Conservation (phyloP, 2,888 invertebrate species). For the Acleris emargana region DNA sequence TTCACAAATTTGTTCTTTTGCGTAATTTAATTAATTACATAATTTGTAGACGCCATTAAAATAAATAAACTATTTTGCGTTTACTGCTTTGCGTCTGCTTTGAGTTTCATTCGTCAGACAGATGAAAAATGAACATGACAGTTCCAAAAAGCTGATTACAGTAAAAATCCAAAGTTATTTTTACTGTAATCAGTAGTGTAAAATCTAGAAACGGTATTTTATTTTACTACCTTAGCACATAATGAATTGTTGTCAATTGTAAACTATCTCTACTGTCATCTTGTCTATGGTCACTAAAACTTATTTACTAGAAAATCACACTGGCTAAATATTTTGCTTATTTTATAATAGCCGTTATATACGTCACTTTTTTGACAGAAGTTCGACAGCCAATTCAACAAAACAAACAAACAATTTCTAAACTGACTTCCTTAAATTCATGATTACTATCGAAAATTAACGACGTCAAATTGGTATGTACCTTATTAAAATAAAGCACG, state of each 20-base stretch:
- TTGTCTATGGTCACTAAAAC: constrained; percentile 11
- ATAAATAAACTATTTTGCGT: too few species aligned
- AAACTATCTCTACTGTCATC: constrained; percentile 3
- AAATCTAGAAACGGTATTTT: too few species aligned
- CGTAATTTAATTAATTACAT: too few species aligned
- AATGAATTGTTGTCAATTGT: constrained; percentile 25
- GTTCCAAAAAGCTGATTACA: too few species aligned
- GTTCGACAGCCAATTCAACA: constrained; percentile 1
- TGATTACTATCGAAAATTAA: not conserved
- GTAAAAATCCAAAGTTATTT: too few species aligned
- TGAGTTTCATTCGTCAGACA: too few species aligned
- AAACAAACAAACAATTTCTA: not conserved
- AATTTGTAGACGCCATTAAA: too few species aligned
- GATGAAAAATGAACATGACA: too few species aligned
- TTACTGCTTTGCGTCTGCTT: too few species aligned
- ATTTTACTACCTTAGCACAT: too few species aligned
- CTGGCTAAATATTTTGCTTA: not conserved
- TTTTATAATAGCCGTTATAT: not conserved
- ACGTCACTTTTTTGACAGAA: constrained; percentile 16
- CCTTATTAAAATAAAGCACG: not conserved
- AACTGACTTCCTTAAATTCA: not conserved
- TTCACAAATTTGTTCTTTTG: too few species aligned
- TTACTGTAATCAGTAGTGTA: too few species aligned
- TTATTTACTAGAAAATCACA: not conserved
- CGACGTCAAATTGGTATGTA: constrained; percentile 4